A percentile compares a stretch with the other conserved stretches of the same genome.
Evolutionary conservation across 2,113 vertebrate species (phyloP).

Genomic region (Syngnathus floridae): DNA sequence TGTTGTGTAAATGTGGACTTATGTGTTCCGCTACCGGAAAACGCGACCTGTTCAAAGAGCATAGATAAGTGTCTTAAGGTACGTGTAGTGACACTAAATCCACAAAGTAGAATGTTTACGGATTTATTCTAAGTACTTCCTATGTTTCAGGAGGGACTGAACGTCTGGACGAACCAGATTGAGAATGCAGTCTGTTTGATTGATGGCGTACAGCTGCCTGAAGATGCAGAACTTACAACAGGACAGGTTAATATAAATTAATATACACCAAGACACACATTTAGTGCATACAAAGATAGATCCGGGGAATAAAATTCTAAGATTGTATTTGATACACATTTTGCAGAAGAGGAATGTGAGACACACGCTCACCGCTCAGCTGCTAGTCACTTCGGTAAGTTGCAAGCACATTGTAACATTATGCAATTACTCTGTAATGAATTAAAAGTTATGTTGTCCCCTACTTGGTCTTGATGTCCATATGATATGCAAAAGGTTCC

Average conservation of each 20-base stretch:
- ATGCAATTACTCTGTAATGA: background rate
- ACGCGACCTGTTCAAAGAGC: constrained; percentile 50
- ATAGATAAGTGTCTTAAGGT: constrained; percentile 80
- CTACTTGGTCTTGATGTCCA: background rate
- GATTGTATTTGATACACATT: constrained; percentile 14
- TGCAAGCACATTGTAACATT: background rate
- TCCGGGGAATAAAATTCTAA: constrained; percentile 1
- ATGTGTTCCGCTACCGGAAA: constrained; percentile 74
- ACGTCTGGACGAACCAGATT: constrained; percentile 81
- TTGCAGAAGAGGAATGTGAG: constrained; percentile 75
- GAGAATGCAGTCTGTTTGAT: constrained; percentile 78
- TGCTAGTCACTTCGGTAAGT: constrained; percentile 80
- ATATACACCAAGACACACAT: background rate
- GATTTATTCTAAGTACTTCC: background rate
- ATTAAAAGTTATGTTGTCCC: background rate
- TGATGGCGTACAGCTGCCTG: constrained; percentile 76
- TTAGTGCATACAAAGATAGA: background rate
- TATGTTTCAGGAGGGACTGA: constrained; percentile 78
- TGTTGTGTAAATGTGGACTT: constrained; percentile 81
- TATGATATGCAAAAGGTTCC: background rate
- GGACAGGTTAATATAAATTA: constrained; percentile 69
- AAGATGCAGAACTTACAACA: constrained; percentile 75
- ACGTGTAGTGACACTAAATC: background rate
- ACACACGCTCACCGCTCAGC: constrained; percentile 68
- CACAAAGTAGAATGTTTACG: background rate